Base-by-base conservation (phyloP, 2,113 vertebrate genomes). In the Elgaria multicarinata region DNA sequence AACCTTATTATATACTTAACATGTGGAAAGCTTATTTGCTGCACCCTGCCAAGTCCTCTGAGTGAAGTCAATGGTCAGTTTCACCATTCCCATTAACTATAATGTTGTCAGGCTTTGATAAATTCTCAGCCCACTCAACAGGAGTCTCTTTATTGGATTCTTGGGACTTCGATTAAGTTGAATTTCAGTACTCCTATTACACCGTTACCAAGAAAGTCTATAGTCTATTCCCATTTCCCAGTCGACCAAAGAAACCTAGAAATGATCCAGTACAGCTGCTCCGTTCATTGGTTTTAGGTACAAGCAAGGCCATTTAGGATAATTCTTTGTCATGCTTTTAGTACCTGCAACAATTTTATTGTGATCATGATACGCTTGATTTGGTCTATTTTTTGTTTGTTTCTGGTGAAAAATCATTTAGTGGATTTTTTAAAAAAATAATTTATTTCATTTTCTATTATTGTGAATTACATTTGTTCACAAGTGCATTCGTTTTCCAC, bases 1-100 rank as follows among this genome's bases (percentile, higher is more conserved):
- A 87, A 71, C 31, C 53, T 8, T 42, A 6, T 86, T 91, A 86
- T 81, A 22, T 72, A 62, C 36, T 33, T 72, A 78, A 46, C 4
- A 5, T 69, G 55, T 88, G 72, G 91, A 90, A 90, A 87, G 36
- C 31, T 86, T 74, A 9, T 75, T 90, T 69, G 74, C 16, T 92
- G 89, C 62, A 13, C 87, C n/a, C 71, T 66, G 14, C 50, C 67
- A 64, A 42, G 22, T 85, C 58, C 83, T 86, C 67, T 42, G 72
- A 62, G 58, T 13, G 18, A 88, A 88, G 4, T 89, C 36, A 79
- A 44, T 71, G 58, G 9, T 58, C 44, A 36, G 18, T 74, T 18
- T 26, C 50, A 80, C 85, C 33, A 0, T 79, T 75, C 79, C 14
- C 24, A 78, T 64, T 33, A 42, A 20, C 4, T 10, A 6, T 74